These are phyloP conservation scores for Aurelia sp. DNA, from an alignment of 30 jellyfish, hydroid and myxozoan species.

Conservation along the genomic window DNA sequence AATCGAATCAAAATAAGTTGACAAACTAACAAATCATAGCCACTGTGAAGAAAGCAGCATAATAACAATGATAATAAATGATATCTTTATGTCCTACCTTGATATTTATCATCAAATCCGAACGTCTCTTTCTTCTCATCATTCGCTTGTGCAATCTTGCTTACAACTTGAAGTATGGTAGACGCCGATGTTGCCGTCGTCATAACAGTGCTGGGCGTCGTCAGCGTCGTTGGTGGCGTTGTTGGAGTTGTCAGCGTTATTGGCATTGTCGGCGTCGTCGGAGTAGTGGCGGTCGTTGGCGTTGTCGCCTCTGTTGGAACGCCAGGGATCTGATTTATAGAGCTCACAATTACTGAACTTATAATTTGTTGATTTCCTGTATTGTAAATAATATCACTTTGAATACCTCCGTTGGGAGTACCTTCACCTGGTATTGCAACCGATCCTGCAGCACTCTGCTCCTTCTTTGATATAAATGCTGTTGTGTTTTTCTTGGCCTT, in stretches of 20 bases:
- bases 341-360: slow-evolving; percentile 36
- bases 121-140: slow-evolving; percentile 7
- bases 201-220: background rate
- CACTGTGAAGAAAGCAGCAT: too few relatives aligned
- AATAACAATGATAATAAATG: too few relatives aligned
- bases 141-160: background rate
- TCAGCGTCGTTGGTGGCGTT: slow-evolving; percentile 35
- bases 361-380: slow-evolving; percentile 52
- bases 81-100: slow-evolving; percentile 18
- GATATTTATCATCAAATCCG: slow-evolving; percentile 61
- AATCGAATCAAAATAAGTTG: too few relatives aligned
- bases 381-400: slow-evolving; percentile 36
- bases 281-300: slow-evolving; percentile 60
- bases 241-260: slow-evolving; percentile 74
- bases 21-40: too few relatives aligned
- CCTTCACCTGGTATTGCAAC: background rate
- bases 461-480: background rate
- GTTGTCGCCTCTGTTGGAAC: slow-evolving; percentile 51
- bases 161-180: background rate
- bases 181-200: background rate
- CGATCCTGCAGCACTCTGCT: background rate
- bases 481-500: background rate
- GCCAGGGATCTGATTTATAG: slow-evolving; percentile 1
- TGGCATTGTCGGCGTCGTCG: slow-evolving; percentile 69
- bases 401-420: slow-evolving; percentile 14